These are phyloP conservation scores for Columba guinea DNA, from an alignment of 2,797 vertebrate species.

Conservation along the genomic window DNA sequence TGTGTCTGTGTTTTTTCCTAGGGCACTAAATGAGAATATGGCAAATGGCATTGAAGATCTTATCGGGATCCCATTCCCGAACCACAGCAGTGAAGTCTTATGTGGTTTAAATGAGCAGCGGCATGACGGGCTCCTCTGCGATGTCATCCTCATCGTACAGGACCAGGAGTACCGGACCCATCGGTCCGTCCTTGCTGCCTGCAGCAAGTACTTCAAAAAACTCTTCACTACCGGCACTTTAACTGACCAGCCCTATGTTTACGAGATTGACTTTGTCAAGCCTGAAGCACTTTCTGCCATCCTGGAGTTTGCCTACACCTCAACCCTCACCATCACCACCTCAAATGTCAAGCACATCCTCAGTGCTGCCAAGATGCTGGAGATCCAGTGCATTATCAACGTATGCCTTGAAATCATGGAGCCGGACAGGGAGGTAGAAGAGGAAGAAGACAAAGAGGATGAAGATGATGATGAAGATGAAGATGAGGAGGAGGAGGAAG, in stretches of 20 bases:
- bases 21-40: constrained; percentile 86
- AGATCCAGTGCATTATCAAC: constrained; percentile 95
- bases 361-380: constrained; percentile 91
- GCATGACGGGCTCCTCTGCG: constrained; percentile 92
- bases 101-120: constrained; percentile 96
- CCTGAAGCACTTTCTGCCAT: constrained; percentile 96
- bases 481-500: constrained; percentile 86
- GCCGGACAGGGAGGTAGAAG: constrained; percentile 79
- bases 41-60: constrained; percentile 93
- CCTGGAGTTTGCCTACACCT: constrained; percentile 98
- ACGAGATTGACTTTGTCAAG: constrained; percentile 97
- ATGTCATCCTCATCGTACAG: constrained; percentile 93
- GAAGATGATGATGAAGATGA: constrained; percentile 83
- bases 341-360: constrained; percentile 96
- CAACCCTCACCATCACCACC: constrained; percentile 94
- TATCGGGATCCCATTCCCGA: constrained; percentile 98
- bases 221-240: constrained; percentile 92
- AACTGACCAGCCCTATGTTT: constrained; percentile 86
- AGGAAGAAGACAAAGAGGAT: constrained; percentile 75
- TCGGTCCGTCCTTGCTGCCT: constrained; percentile 94
- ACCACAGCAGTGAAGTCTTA: constrained; percentile 96
- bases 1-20: constrained; percentile 61
- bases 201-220: constrained; percentile 99
- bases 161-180: constrained; percentile 97
- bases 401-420: constrained; percentile 98